Evolutionary conservation across 1,140 invertebrate species (phyloP).

Genomic region (Temnothorax curvispinosus): DNA sequence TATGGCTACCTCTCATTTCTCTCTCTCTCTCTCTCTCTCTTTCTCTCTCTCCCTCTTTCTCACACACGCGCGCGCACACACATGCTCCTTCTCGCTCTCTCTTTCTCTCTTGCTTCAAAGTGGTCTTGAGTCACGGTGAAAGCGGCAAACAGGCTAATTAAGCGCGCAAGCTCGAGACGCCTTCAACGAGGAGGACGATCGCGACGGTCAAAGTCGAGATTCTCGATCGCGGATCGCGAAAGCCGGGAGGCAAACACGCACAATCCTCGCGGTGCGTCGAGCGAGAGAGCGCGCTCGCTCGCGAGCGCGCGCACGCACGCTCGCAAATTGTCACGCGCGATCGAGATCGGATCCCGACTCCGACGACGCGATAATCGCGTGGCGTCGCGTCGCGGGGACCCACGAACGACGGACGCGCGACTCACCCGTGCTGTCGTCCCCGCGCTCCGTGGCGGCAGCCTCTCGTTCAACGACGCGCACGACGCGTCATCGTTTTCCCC

Average conservation of each 20-base stretch:
- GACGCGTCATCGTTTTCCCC: slow-evolving; percentile 65
- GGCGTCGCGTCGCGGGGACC: background rate
- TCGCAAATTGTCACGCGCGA: slow-evolving; percentile 16
- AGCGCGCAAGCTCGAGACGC: slow-evolving; percentile 30
- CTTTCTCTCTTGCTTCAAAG: slow-evolving; percentile 64
- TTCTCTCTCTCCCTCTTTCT: slow-evolving; percentile 7
- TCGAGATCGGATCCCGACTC: background rate
- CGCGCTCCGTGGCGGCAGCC: slow-evolving; percentile 17
- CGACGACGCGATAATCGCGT: slow-evolving; percentile 20
- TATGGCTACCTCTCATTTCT: background rate
- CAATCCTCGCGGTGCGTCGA: background rate
- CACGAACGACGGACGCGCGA: slow-evolving; percentile 26
- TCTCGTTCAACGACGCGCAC: slow-evolving; percentile 55
- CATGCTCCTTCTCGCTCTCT: background rate
- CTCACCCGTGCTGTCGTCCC: slow-evolving; percentile 62
- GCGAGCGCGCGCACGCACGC: background rate
- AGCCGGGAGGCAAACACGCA: too few species aligned
- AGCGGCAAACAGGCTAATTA: slow-evolving; percentile 73
- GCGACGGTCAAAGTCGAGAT: slow-evolving; percentile 6
- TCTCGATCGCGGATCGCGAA: slow-evolving; percentile 5
- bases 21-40: slow-evolving; percentile 30
- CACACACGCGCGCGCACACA: background rate
- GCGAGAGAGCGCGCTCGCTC: background rate
- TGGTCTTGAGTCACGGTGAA: slow-evolving; percentile 84
- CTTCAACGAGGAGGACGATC: background rate